Evolutionary conservation across 2,797 vertebrate species (phyloP), one percentile per base, ranked within the genome.

Genomic region (Champsocephalus esox): DNA sequence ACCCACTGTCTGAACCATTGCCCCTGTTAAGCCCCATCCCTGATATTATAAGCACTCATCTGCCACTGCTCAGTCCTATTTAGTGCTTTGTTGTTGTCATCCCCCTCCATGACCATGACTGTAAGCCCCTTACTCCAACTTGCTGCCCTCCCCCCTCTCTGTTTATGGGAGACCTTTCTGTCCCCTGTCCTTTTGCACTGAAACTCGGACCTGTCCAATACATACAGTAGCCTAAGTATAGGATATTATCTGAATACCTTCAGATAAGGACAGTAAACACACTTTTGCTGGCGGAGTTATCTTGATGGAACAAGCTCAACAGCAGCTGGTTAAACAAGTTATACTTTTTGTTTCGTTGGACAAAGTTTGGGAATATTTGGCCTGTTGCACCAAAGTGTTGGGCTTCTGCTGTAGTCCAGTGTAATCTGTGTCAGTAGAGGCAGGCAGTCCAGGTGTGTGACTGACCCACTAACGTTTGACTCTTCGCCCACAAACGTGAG

Each of bases 391-490:
- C 12, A 16, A 16, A 21, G 60, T 63, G 70, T 59, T 14, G 62
- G 24, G 14, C 16, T 66, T 50, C 32, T 66, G 19, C 45, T 38
- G 8, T 52, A 5, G 48, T 62, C 58, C 59, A n/a, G 32, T 68
- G 38, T 77, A 88, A 91, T 89, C 83, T 85, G 83, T 88, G 88
- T 90, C 87, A 87, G 80, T 82, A 84, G 81, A 79, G 56, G n/a
- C 81, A 87, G 77, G 52, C 41, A 8, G 82, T 91, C 82, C 86
- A 92, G 90, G 87, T 92, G 87, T 91, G 84, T 80, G 76, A 87
- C 71, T 78, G 91, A 93, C 90, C 92, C 84, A 92, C 70, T 93
- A 93, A 93, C 14, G 45, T 93, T 92, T 92, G 92, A 93, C 90
- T 87, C 57, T 28, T 81, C 70, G 44, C 60, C 70, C 74, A 79